A percentile compares a stretch with the other conserved stretches of the same genome.
phyloP scores from a whole-genome alignment of 2,888 invertebrate species.

The Hydropsyche betteni region DNA sequence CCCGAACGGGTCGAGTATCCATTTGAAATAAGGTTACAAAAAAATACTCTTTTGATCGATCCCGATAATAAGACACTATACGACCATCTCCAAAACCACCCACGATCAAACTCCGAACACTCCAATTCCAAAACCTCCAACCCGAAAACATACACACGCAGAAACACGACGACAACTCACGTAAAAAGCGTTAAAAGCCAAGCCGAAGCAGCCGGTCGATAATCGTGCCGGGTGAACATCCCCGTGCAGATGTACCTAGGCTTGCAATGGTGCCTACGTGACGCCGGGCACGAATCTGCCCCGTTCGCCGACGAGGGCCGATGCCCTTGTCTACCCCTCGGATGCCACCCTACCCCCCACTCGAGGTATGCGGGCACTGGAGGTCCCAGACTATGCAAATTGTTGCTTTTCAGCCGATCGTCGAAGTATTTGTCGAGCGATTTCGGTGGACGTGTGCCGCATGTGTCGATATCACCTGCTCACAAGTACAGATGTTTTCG shows the following conservation, averaged over 20 bases:
- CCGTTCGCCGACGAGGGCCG: slow-evolving; percentile 12
- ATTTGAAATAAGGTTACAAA: too few species aligned
- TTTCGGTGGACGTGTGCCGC: background rate
- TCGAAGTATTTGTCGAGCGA: background rate
- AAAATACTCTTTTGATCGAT: too few species aligned
- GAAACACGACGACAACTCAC: too few species aligned
- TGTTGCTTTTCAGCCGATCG: too few species aligned
- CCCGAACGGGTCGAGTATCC: too few species aligned
- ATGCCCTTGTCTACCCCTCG: slow-evolving; percentile 27
- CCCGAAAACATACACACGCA: too few species aligned
- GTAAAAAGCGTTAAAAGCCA: background rate
- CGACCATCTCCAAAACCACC: background rate
- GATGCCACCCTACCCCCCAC: background rate
- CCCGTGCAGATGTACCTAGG: slow-evolving; percentile 20
- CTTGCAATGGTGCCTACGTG: slow-evolving; percentile 31
- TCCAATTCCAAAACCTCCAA: too few species aligned
- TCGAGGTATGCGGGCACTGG: background rate
- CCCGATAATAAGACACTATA: too few species aligned
- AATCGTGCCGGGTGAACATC: slow-evolving; percentile 19
- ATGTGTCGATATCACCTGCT: slow-evolving; percentile 24
- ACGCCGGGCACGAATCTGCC: slow-evolving; percentile 25
- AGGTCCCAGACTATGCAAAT: too few species aligned
- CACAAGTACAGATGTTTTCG: slow-evolving; percentile 7
- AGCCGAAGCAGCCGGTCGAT: slow-evolving; percentile 15
- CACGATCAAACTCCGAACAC: too few species aligned